Conservation (phyloP, 2,113 vertebrate species). For the Semicossyphus pulcher region DNA sequence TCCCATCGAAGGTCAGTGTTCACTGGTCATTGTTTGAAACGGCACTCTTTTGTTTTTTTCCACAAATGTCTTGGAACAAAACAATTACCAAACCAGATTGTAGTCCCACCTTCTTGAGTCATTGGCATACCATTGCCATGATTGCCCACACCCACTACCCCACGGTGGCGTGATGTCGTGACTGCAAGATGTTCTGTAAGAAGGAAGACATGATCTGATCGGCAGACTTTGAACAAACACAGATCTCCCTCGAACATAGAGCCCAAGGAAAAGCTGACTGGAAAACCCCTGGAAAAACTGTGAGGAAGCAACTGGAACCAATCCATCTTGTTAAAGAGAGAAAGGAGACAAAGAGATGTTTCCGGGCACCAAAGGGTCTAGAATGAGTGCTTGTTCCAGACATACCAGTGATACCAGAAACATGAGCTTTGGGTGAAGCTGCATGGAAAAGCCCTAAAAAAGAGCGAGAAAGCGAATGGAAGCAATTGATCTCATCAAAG, state of each 20-base stretch:
- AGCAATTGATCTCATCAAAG: slow-evolving; percentile 54
- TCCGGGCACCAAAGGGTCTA: slow-evolving; percentile 2
- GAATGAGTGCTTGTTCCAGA: slow-evolving; percentile 38
- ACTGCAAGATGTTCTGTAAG: slow-evolving; percentile 50
- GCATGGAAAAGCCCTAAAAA: slow-evolving; percentile 39
- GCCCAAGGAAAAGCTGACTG: slow-evolving; percentile 23
- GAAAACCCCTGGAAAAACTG: slow-evolving; percentile 19
- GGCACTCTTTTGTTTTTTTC: slow-evolving; percentile 57
- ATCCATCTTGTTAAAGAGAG: slow-evolving; percentile 37
- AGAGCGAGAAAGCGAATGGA: slow-evolving; percentile 48
- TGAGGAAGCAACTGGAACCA: slow-evolving; percentile 46
- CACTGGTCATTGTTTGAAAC: slow-evolving; percentile 75
- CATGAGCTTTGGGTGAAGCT: slow-evolving; percentile 51
- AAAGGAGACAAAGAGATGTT: slow-evolving; percentile 3
- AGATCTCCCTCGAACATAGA: slow-evolving; percentile 6
- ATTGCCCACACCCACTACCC: slow-evolving; percentile 46
- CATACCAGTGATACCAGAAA: slow-evolving; percentile 58
- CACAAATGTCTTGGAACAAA: slow-evolving; percentile 71
- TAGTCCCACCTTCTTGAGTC: slow-evolving; percentile 55
- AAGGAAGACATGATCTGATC: slow-evolving; percentile 45
- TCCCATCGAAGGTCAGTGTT: slow-evolving; percentile 70
- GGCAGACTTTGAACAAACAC: slow-evolving; percentile 22
- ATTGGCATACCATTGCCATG: slow-evolving; percentile 55
- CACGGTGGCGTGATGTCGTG: slow-evolving; percentile 53
- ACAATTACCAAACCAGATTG: slow-evolving; percentile 54